Evolutionary conservation across 2,888 invertebrate genomes (phyloP), one percentile per base, ranked within the genome.

Genomic region (Lutraria lutraria): DNA sequence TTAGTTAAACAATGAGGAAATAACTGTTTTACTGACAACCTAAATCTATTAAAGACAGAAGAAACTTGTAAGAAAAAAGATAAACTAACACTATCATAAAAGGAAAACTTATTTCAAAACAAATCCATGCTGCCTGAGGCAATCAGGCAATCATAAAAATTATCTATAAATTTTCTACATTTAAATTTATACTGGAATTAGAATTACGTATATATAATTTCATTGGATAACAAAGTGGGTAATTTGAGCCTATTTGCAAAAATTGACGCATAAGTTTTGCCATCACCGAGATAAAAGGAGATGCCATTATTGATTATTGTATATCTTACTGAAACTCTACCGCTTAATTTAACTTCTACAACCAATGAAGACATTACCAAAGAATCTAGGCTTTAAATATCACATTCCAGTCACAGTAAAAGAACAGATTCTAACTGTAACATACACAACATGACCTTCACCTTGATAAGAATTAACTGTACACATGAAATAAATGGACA

Each of bases 121-220:
- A 68, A 68, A 25, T 68, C 13, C 63, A 68, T 68, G 63, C 63
- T 25, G 63, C 63, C 63, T 13, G 63, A 25, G 25, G 63, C 63
- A 68, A 25, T n/a, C n/a, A n/a, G 63, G 63, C 63, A 68, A 68
- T 68, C 25, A 68, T 68, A n/a, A 25, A 21, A 68, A 68, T 68
- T 68, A 68, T 12, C 0, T 68, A 68, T 25, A 68, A 68, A 25
- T 68, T 12, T 68, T 68, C 63, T 68, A 25, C 63, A 25, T 25
- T 63, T 4, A 25, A 68, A 25, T 25, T 68, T 68, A 25, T 68
- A 10, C 25, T 68, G n/a, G 25, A 68, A 68, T n/a, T 68, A 68
- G 25, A 68, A 68, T 68, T 68, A 68, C 25, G 4, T n/a, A n/a
- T 25, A 68, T 25, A 68, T 43, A 43, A 43, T 43, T 43, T 43